Base-by-base conservation (phyloP, 2,113 vertebrate genomes). In the Ptilonorhynchus violaceus region DNA sequence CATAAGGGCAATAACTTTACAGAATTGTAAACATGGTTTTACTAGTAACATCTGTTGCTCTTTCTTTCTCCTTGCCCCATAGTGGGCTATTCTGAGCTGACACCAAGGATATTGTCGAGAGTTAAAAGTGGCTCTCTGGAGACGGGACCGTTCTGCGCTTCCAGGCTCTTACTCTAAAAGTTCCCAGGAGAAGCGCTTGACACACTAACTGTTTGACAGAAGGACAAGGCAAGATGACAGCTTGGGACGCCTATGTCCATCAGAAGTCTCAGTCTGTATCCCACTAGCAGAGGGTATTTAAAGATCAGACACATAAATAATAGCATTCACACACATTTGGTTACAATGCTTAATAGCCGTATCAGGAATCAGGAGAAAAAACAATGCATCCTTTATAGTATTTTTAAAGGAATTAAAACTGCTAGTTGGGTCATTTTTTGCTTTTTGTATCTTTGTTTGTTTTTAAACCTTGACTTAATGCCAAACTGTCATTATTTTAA, bases 1-100 rank as follows among this genome's bases (percentile, higher is more conserved):
- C 81, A 25, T 64, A 94, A 88, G 89, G 89, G 91, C 78, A 68
- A 59, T 94, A 96, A 96, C 95, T 97, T 98, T 77, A 89, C 95
- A 80, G 77, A 97, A 97, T 97, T 98, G 97, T 98, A 98, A 98
- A 98, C 96, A 94, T 96, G 98, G 97, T 98, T 97, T 98, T 98
- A 98, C 98, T 98, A 97, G 98, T 94, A 98, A 98, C 98, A 99
- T 99, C 99, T 98, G 98, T 98, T 98, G 97, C 90, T 10, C 96
- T 97, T 98, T 98, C 97, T 97, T 97, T 95, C 96, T 95, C 72
- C 85, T 92, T 91, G 98, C 98, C 98, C 98, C 98, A 98, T 97
- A 92, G 98, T 96, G 98, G 97, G 98, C 98, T 98, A 98, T 98
- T 99, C 98, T 97, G 75, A 95, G 96, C 95, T 88, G 72, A 98